Percentiles rank a stretch among this genome's conserved stretches.
Evolutionary conservation across 2,113 vertebrate genomes (phyloP).

Genomic region (Tetraodon nigroviridis): DNA sequence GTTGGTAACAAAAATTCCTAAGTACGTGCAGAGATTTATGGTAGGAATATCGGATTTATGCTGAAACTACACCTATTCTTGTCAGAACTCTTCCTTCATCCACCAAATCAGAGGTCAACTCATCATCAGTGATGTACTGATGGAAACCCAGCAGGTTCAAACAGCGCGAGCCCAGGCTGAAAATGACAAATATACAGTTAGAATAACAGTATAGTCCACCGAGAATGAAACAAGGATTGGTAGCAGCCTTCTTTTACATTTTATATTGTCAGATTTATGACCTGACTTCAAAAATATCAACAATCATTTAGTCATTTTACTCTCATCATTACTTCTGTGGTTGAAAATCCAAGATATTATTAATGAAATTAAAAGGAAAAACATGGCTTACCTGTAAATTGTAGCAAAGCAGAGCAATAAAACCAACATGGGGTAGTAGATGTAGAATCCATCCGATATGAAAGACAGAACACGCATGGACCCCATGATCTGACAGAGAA

Average conservation of each 20-base stretch:
- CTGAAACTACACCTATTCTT: conserved; percentile 78
- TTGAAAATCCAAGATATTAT: background rate
- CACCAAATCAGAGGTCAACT: conserved; percentile 89
- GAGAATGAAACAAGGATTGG: no score
- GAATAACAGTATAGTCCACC: background rate
- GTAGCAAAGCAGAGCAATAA: conserved; percentile 92
- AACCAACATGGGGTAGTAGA: conserved; percentile 94
- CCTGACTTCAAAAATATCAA: background rate
- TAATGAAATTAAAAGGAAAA: background rate
- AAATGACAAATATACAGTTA: conserved; percentile 18
- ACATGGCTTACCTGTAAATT: conserved; percentile 81
- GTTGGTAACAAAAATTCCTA: no score
- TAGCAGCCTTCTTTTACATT: no score
- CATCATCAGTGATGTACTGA: conserved; percentile 87
- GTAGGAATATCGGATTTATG: background rate
- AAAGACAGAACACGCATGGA: conserved; percentile 89
- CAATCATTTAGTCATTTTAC: no score
- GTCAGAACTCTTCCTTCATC: conserved; percentile 91
- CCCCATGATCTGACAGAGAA: conserved; percentile 85
- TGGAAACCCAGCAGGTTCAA: conserved; percentile 91
- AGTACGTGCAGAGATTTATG: no score
- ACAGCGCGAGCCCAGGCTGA: conserved; percentile 88
- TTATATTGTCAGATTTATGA: background rate
- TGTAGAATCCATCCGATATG: conserved; percentile 93
- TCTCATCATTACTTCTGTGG: no score